Percentiles rank a stretch among this genome's conserved stretches.
These are phyloP conservation scores for Parapristionchus giblindavisi DNA, from an alignment of 2,888 invertebrate genomes.

Conservation along the genomic window DNA sequence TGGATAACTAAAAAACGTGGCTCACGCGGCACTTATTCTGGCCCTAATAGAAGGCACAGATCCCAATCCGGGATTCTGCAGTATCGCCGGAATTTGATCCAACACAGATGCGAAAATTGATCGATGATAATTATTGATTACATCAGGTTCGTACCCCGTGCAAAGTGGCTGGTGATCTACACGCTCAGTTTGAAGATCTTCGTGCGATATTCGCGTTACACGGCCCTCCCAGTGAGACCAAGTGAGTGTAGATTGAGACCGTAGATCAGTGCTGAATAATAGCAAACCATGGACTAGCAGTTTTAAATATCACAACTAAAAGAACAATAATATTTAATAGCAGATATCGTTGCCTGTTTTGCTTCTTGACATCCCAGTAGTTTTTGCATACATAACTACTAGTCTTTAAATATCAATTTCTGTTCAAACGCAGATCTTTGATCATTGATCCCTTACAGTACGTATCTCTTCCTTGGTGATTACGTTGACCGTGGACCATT, in stretches of 20 bases:
- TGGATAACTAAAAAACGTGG: no score
- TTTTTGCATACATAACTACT: no score
- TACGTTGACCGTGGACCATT: constrained; percentile 95
- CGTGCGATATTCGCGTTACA: constrained; percentile 58
- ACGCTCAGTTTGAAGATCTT: constrained; percentile 84
- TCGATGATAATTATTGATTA: neutral
- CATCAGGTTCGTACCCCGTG: constrained; percentile 87
- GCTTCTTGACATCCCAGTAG: no score
- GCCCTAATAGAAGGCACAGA: neutral
- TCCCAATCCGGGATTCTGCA: constrained; percentile 7
- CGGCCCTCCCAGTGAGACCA: constrained; percentile 49
- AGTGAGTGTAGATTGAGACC: constrained; percentile 28
- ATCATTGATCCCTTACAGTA: constrained; percentile 84
- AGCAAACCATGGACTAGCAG: no score
- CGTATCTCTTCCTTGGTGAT: constrained; percentile 94
- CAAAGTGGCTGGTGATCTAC: constrained; percentile 98
- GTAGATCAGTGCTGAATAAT: no score
- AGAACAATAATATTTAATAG: no score
- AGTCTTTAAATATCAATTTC: no score
- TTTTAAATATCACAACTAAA: no score
- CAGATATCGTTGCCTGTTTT: no score
- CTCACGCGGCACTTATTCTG: no score
- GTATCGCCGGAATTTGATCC: neutral
- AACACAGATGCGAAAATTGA: no score
- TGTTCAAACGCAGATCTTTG: no score